phyloP scores from a whole-genome alignment of 2,888 invertebrate species.

The Lycia hirtaria region DNA sequence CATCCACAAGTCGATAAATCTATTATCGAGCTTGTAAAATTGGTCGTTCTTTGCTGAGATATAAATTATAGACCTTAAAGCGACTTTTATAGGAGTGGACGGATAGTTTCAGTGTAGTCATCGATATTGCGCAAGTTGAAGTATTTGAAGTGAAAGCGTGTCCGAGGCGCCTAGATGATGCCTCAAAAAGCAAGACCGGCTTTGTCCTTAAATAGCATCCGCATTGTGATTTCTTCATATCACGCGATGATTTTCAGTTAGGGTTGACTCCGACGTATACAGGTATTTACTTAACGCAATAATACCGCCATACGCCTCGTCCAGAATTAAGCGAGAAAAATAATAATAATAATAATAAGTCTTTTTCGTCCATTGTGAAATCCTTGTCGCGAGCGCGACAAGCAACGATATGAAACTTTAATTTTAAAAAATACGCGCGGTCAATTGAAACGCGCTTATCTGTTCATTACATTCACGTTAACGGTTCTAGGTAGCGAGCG shows the following conservation, averaged over 20 bases:
- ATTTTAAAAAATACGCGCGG: too few species aligned
- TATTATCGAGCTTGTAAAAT: constrained; percentile 28
- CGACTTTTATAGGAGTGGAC: constrained; percentile 22
- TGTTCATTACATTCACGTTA: too few species aligned
- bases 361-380: constrained; percentile 19
- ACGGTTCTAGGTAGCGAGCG: too few species aligned
- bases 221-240: constrained; percentile 67
- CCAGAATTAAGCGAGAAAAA: too few species aligned
- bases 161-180: constrained; percentile 49
- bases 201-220: constrained; percentile 74
- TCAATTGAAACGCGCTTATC: too few species aligned
- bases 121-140: constrained; percentile 30
- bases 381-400: too few species aligned
- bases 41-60: constrained; percentile 15
- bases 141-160: constrained; percentile 58
- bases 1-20: too few species aligned
- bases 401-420: too few species aligned
- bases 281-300: not conserved
- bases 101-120: constrained; percentile 25
- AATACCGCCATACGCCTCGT: not conserved
- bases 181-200: constrained; percentile 53
- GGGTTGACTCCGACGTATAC: constrained; percentile 35
- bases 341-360: too few species aligned
- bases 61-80: constrained; percentile 12
- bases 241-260: constrained; percentile 32